Evolutionary conservation across 1,140 invertebrate genomes (phyloP).

Genomic region (Atta colombica): DNA sequence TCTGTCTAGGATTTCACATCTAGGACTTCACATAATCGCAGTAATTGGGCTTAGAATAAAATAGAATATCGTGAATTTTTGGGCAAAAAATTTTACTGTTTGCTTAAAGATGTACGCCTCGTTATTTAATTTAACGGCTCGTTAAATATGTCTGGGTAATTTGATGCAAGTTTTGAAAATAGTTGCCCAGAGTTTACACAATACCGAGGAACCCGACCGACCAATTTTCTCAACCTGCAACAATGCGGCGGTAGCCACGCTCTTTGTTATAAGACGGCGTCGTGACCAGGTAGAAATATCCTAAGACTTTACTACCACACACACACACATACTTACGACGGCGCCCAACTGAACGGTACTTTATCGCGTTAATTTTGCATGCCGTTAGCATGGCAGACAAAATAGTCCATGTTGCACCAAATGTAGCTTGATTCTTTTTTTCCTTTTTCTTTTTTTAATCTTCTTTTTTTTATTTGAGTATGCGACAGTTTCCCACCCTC

Average conservation of each 20-base stretch:
- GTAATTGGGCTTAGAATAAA: not conserved
- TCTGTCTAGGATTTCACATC: too few relatives aligned
- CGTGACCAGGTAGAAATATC: conserved; percentile 30
- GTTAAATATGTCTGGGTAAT: conserved; percentile 1
- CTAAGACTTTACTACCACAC: conserved; percentile 26
- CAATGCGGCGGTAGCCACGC: conserved; percentile 44
- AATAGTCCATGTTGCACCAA: conserved; percentile 8
- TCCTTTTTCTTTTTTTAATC: not conserved
- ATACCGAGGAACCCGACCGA: conserved; percentile 1
- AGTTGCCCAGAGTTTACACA: conserved; percentile 20
- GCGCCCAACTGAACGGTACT: conserved; percentile 38
- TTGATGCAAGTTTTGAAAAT: conserved; percentile 39
- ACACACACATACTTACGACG: not conserved
- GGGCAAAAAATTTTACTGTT: not conserved
- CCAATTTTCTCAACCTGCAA: conserved; percentile 52
- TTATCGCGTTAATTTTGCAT: conserved; percentile 57
- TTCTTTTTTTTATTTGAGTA: not conserved
- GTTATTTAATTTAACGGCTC: conserved; percentile 25
- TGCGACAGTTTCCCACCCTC: conserved; percentile 50
- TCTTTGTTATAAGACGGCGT: conserved; percentile 32
- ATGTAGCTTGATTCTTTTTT: not conserved
- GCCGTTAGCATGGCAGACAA: conserved; percentile 29
- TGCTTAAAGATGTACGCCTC: not conserved
- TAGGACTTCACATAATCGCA: not conserved
- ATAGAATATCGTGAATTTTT: not conserved